phyloP scores from a whole-genome alignment of 2,113 vertebrate genomes.

The Gavia stellata region DNA sequence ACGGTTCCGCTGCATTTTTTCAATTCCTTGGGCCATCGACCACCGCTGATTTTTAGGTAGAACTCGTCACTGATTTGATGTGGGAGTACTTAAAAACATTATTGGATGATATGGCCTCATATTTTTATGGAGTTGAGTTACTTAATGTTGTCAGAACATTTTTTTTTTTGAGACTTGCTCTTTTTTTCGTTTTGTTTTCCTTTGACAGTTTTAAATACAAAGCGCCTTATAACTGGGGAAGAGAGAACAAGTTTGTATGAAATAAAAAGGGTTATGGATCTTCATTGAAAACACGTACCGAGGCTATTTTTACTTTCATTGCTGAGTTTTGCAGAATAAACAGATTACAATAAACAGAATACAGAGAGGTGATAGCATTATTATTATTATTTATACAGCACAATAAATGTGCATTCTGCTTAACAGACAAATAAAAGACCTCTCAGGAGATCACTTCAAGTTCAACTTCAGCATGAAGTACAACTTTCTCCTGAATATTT shows the following conservation, averaged over 20 bases:
- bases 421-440: slow-evolving; percentile 58
- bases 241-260: background rate
- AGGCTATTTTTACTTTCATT: slow-evolving; percentile 41
- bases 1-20: background rate
- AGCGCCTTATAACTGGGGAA: background rate
- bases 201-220: slow-evolving; percentile 2
- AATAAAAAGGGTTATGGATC: slow-evolving; percentile 20
- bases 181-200: background rate
- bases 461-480: slow-evolving; percentile 11
- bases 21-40: background rate
- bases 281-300: background rate
- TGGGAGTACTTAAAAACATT: background rate
- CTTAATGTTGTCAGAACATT: background rate
- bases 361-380: slow-evolving; percentile 24
- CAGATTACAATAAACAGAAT: slow-evolving; percentile 53
- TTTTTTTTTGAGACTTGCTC: background rate
- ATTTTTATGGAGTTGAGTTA: background rate
- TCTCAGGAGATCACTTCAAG: slow-evolving; percentile 48
- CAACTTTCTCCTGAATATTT: background rate
- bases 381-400: slow-evolving; percentile 55
- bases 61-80: background rate
- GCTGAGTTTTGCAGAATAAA: slow-evolving; percentile 56
- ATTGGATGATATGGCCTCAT: background rate
- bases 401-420: slow-evolving; percentile 49
- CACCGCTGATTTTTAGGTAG: background rate